Conservation (phyloP, 2,113 vertebrate species). For the Stigmatopora argus region DNA sequence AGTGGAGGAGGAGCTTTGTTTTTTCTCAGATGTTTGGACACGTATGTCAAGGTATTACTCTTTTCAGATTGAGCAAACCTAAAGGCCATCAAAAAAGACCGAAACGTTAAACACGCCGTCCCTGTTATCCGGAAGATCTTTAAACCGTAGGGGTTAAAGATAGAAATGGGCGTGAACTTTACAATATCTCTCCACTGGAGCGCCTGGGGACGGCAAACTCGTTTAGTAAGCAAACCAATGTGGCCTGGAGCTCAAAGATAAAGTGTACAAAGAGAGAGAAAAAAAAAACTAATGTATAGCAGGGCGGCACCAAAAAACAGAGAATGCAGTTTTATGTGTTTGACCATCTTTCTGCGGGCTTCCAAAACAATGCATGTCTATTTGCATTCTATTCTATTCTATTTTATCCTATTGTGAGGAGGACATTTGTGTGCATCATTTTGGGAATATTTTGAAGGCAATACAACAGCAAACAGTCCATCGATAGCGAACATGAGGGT, state of each 20-base stretch:
- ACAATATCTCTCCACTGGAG: slow-evolving; percentile 20
- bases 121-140: neutral
- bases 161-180: neutral
- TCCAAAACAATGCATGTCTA: slow-evolving; percentile 24
- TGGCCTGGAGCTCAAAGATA: slow-evolving; percentile 32
- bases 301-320: neutral
- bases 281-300: neutral
- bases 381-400: too few relatives aligned
- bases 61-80: too few relatives aligned
- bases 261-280: slow-evolving; percentile 11
- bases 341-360: slow-evolving; percentile 10
- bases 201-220: slow-evolving; percentile 8
- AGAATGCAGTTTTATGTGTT: slow-evolving; percentile 1
- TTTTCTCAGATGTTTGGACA: too few relatives aligned
- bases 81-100: too few relatives aligned
- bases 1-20: too few relatives aligned
- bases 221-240: slow-evolving; percentile 34
- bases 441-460: too few relatives aligned
- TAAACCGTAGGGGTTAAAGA: too few relatives aligned
- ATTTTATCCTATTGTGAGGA: too few relatives aligned
- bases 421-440: too few relatives aligned
- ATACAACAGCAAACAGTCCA: too few relatives aligned
- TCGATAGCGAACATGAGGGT: too few relatives aligned
- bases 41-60: too few relatives aligned
- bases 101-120: neutral